Percentiles rank a stretch among this genome's conserved stretches.
These are phyloP conservation scores for Gobio gobio DNA, from an alignment of 2,113 vertebrate species.

Conservation along the genomic window DNA sequence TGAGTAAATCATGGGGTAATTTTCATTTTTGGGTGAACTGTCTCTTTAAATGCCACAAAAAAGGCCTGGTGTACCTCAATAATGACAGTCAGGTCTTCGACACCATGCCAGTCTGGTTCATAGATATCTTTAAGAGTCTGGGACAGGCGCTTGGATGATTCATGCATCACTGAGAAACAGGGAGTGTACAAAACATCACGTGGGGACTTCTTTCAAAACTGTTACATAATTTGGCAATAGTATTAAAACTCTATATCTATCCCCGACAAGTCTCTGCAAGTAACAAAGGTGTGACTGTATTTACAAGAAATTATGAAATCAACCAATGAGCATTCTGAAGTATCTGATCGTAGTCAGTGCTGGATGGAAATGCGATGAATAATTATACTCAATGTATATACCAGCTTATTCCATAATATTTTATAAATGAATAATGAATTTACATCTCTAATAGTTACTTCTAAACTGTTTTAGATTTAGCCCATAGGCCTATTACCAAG, in stretches of 20 bases:
- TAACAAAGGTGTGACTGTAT: background rate
- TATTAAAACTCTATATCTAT: background rate
- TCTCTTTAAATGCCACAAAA: no score
- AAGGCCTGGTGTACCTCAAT: constrained; percentile 76
- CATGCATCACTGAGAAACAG: constrained; percentile 82
- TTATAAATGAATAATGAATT: background rate
- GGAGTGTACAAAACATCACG: background rate
- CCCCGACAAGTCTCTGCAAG: background rate
- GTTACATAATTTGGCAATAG: background rate
- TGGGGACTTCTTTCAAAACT: background rate
- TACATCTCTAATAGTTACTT: background rate
- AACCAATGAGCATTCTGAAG: background rate
- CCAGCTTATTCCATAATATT: background rate
- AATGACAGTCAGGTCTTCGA: constrained; percentile 82
- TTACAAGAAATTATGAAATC: background rate
- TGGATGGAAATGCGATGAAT: background rate
- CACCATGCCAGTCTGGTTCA: constrained; percentile 85
- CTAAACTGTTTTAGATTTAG: background rate
- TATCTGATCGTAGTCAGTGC: background rate
- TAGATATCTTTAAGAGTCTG: constrained; percentile 89
- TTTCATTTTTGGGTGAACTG: no score
- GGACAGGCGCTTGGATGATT: constrained; percentile 87
- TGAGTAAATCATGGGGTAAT: no score
- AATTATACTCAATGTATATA: background rate
- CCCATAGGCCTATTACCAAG: background rate